Base-by-base conservation (phyloP, 1,140 invertebrate genomes). In the Diplogasteroides magnus region DNA sequence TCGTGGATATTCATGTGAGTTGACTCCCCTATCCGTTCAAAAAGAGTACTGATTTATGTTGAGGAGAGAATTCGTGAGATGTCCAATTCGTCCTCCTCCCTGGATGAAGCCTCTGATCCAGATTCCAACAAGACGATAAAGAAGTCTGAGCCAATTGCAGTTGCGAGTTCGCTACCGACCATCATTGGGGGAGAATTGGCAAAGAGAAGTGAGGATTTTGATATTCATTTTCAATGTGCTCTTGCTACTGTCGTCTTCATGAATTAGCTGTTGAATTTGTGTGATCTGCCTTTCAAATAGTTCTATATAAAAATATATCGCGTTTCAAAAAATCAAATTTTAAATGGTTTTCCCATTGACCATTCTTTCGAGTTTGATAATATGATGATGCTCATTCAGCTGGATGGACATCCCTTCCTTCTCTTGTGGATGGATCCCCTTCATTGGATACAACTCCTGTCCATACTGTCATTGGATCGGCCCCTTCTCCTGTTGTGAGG, bases 321-420 rank as follows among this genome's bases (percentile, higher is more conserved):
- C 48, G 31, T 26, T 67, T 58, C 65, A 56, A 29, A 58, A 59
- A 56, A 67, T 58, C 2, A 56, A 60, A 3, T 14, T 31, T 59
- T 67, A 31, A 31, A 67, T 58, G 19, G 31, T 32, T 58, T 31
- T 59, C 27, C 14, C 19, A 62, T 29, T 1, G 27, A 29, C 27
- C 2, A 67, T 14, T n/a, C 2, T 1, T 15, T 56, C 48, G n/a
- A 32, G 14, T 1, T 11, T 58, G 23, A 1, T 14, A 27, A 14
- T 23, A 13, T 31, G 26, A 14, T n/a, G 0, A 25, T 23, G 28
- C 6, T 59, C 14, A 2, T 61, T 73, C 1, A 71, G 69, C n/a
- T 31, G 69, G 72, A 73, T 73, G 69, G 69, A 29, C 13, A 6
- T 57, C 68, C 15, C 32, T 71, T 3, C 69, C 69, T 0, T 27